Conservation (phyloP, 1,140 invertebrate species). For the Ptiloglossa arizonensis region DNA sequence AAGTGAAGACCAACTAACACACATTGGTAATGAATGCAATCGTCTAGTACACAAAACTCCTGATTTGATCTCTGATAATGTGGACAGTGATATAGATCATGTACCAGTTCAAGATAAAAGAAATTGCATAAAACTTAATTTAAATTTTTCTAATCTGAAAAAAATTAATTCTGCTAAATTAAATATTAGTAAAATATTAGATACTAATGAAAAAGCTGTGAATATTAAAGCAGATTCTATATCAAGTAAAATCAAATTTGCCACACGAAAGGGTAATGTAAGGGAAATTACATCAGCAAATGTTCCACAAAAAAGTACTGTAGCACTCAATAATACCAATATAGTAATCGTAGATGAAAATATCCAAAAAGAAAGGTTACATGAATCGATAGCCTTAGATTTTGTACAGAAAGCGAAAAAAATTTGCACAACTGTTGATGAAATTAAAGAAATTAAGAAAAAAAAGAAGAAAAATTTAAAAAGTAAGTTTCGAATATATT, state of each 20-base stretch:
- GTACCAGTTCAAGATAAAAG: neutral
- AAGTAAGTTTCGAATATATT: constrained; percentile 12
- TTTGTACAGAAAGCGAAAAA: neutral
- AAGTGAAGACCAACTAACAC: neutral
- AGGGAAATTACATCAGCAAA: too few relatives aligned
- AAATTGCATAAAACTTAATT: neutral
- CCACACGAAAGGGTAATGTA: too few relatives aligned
- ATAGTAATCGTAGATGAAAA: neutral
- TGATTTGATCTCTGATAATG: neutral
- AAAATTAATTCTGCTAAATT: neutral
- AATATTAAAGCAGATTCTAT: neutral
- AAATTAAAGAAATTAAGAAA: neutral
- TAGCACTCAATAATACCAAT: neutral
- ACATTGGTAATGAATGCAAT: neutral
- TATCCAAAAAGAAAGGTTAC: neutral
- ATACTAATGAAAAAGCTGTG: neutral
- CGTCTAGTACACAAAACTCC: neutral
- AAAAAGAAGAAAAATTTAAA: neutral
- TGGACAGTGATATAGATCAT: too few relatives aligned
- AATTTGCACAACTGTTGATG: neutral
- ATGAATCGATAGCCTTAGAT: neutral
- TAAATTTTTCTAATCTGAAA: neutral
- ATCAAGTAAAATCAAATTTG: neutral
- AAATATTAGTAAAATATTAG: neutral
- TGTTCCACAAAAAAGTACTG: neutral